These are phyloP conservation scores for Eupristina koningsbergeri DNA, from an alignment of 1,140 invertebrate genomes.

Conservation along the genomic window DNA sequence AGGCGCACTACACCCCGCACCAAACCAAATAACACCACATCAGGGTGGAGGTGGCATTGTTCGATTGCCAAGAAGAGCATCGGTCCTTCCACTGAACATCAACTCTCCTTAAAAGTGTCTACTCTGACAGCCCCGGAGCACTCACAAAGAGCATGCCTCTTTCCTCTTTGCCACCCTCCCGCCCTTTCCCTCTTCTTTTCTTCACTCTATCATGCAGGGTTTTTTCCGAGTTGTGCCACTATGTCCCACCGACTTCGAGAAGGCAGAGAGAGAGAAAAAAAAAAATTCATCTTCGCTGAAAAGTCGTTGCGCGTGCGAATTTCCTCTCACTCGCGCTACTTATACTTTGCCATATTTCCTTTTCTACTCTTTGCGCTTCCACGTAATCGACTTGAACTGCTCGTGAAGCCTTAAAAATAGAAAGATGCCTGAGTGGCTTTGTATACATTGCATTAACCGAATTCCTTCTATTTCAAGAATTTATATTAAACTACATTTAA, in stretches of 20 bases:
- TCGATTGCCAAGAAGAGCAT: slow-evolving; percentile 14
- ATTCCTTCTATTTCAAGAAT: not conserved
- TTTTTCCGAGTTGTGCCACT: slow-evolving; percentile 17
- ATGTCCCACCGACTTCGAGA: not conserved
- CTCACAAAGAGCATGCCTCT: too few relatives aligned
- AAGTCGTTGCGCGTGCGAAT: slow-evolving; percentile 26
- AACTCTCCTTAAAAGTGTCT: slow-evolving; percentile 13
- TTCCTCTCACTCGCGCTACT: not conserved
- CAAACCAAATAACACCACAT: too few relatives aligned
- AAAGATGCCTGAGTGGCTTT: not conserved
- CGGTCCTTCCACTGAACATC: slow-evolving; percentile 18
- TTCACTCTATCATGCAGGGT: not conserved
- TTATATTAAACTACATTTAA: not conserved
- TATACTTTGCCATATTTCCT: not conserved
- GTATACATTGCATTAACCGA: not conserved
- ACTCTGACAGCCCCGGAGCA: not conserved
- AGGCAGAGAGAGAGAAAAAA: not conserved
- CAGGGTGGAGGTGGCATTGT: slow-evolving; percentile 26
- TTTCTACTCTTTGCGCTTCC: not conserved
- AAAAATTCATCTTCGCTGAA: not conserved
- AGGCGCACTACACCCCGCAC: too few relatives aligned
- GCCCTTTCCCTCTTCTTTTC: not conserved
- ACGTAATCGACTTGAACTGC: slow-evolving; percentile 1
- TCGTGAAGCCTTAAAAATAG: not conserved
- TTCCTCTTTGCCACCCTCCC: too few relatives aligned